Evolutionary conservation across 1,140 invertebrate genomes (phyloP), one percentile per base, ranked within the genome.

Genomic region (Thaumetopoea pityocampa): DNA sequence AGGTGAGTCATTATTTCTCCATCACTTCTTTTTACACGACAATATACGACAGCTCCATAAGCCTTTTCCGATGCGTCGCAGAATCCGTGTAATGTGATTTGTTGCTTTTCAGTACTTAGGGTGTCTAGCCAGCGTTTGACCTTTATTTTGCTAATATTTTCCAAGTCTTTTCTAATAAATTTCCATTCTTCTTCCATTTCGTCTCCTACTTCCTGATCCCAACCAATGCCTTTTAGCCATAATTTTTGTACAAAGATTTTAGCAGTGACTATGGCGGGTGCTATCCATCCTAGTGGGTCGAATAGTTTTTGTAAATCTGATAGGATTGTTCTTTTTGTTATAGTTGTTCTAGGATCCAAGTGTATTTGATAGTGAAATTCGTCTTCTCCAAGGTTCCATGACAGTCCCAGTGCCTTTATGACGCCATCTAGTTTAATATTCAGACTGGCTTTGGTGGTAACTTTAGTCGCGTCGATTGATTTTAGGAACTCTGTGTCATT

Each of bases 231-330:
- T 42, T 58, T 30, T 2, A 62, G 20, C 70, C 70, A 78, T 6
- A 73, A 36, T 34, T 48, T 51, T 60, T 78, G 67, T 3, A 77
- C 51, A 19, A 74, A 27, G 15, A 65, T 44, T 57, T 77, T 77
- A 28, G 66, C 57, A 19, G 23, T 19, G 8, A 78, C 19, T 5
- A 62, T 60, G 1, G 42, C 35, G 24, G 70, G 66, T 12, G 57
- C 42, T 41, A 74, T 34, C 64, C 63, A 70, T 1, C 69, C 66
- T 4, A 72, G 42, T 9, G 73, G 70, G 28, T 78, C 66, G 36
- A 53, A 71, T 7, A 71, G 22, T 11, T 41, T 32, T 18, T 61
- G 60, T 4, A 68, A 35, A 20, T 64, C 58, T n/a, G 60, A 58
- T 4, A 72, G 35, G 22, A 65, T 55, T 2, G 5, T 52, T 32